Conservation (phyloP, 2,113 vertebrate genomes). For the Sinocyclocheilus anshuiensis region DNA sequence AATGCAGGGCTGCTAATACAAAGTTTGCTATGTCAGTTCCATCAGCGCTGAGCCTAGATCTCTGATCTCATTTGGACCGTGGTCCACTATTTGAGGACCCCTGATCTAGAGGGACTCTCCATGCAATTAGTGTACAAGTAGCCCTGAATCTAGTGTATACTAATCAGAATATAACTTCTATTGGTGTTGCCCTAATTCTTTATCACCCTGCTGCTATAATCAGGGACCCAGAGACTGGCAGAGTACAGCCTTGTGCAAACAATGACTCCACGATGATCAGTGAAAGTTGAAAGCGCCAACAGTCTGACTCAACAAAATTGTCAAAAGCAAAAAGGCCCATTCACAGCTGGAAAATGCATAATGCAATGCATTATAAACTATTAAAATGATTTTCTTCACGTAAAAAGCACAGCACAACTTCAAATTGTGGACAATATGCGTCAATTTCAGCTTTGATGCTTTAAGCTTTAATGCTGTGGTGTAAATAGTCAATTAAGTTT, state of each 20-base stretch:
- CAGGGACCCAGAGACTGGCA: constrained; percentile 13
- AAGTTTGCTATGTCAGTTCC: background rate
- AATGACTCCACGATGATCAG: constrained; percentile 47
- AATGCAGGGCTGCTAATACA: background rate
- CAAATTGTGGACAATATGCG: background rate
- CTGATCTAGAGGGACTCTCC: background rate
- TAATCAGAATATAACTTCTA: background rate
- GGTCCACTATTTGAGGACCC: too few relatives aligned
- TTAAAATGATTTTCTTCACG: background rate
- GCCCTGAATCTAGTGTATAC: background rate
- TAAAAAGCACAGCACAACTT: background rate
- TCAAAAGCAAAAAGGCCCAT: background rate
- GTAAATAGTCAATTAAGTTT: background rate
- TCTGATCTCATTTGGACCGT: too few relatives aligned
- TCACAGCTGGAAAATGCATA: background rate
- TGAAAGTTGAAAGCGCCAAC: constrained; percentile 30
- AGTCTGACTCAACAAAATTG: constrained; percentile 37
- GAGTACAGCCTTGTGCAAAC: constrained; percentile 32
- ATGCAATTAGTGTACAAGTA: background rate
- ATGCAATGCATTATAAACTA: background rate
- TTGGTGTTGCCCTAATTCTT: constrained; percentile 20
- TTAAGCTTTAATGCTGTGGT: background rate
- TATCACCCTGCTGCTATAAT: constrained; percentile 41
- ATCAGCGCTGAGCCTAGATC: background rate
- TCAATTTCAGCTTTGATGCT: background rate